phyloP scores from a whole-genome alignment of 2,888 invertebrate species.

The Artemia sp. region DNA sequence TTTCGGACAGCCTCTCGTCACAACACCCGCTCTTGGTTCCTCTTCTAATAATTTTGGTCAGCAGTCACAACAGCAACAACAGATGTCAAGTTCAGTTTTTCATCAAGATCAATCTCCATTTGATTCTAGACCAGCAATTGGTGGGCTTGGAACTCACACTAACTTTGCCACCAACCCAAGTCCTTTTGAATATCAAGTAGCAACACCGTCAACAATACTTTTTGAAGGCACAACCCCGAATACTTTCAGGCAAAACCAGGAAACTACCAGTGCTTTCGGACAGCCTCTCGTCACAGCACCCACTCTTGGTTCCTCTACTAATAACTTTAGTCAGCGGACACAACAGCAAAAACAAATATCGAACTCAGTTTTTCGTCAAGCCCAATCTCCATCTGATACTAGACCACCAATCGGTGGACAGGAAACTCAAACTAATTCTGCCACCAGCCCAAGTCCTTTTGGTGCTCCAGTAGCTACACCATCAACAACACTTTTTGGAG shows the following conservation, averaged over 20 bases:
- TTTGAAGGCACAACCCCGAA: constrained; percentile 34
- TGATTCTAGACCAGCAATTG: constrained; percentile 31
- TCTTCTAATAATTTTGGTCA: constrained; percentile 23
- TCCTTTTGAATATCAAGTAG: constrained; percentile 30
- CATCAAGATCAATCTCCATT: constrained; percentile 31
- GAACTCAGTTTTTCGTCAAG: too few species aligned
- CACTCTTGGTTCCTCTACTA: constrained; percentile 49
- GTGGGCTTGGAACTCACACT: too few species aligned
- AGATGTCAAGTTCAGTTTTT: too few species aligned
- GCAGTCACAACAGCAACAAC: too few species aligned
- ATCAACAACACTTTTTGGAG: constrained; percentile 29
- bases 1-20: constrained; percentile 53
- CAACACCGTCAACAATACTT: constrained; percentile 27
- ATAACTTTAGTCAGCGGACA: constrained; percentile 26
- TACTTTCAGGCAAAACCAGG: constrained; percentile 31
- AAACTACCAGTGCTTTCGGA: constrained; percentile 39
- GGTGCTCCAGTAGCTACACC: constrained; percentile 27
- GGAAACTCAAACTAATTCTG: constrained; percentile 29
- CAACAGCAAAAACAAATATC: constrained; percentile 23
- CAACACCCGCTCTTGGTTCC: constrained; percentile 52
- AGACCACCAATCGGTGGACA: constrained; percentile 41
- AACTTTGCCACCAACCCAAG: constrained; percentile 23
- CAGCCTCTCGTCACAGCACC: constrained; percentile 48
- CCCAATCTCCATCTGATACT: constrained; percentile 21
- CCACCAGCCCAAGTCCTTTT: constrained; percentile 30